Conservation (phyloP, 1,140 invertebrate genomes). For the Orius insidiosus region DNA sequence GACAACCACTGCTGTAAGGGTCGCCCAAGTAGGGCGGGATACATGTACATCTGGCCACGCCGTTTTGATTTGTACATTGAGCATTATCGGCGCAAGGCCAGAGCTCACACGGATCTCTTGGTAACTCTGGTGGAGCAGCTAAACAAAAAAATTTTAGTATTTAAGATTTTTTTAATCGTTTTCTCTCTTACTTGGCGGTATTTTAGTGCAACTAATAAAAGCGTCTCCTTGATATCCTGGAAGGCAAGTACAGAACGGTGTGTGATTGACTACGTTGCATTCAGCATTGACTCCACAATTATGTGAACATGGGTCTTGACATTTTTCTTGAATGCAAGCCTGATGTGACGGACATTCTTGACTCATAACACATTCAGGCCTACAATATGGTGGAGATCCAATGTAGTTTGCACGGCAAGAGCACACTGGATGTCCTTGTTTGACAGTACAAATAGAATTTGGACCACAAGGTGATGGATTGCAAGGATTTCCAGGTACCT, state of each 20-base stretch:
- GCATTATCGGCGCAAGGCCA: slow-evolving; percentile 68
- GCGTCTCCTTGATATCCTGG: slow-evolving; percentile 62
- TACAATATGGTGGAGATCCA: slow-evolving; percentile 36
- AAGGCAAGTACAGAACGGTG: slow-evolving; percentile 59
- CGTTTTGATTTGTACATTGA: slow-evolving; percentile 48
- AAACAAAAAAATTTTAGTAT: slow-evolving; percentile 10
- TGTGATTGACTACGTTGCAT: slow-evolving; percentile 65
- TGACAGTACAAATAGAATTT: slow-evolving; percentile 67
- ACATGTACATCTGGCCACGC: slow-evolving; percentile 52
- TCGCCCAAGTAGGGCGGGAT: slow-evolving; percentile 66
- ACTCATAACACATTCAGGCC: slow-evolving; percentile 38
- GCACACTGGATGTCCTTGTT: slow-evolving; percentile 55
- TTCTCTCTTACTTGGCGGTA: slow-evolving; percentile 24
- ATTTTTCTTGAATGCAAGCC: slow-evolving; percentile 66
- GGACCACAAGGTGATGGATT: slow-evolving; percentile 65
- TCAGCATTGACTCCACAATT: slow-evolving; percentile 61
- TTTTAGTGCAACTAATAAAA: slow-evolving; percentile 52
- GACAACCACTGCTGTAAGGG: slow-evolving; percentile 31
- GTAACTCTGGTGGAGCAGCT: slow-evolving; percentile 23
- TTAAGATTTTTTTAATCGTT: not conserved
- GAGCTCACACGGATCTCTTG: slow-evolving; percentile 50
- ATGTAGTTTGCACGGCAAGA: slow-evolving; percentile 47
- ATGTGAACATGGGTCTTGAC: slow-evolving; percentile 51
- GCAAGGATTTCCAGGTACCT: slow-evolving; percentile 41
- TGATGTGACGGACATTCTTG: slow-evolving; percentile 40